Evolutionary conservation across 2,888 invertebrate genomes (phyloP), one percentile per base, ranked within the genome.

Genomic region (Sympetrum striolatum): DNA sequence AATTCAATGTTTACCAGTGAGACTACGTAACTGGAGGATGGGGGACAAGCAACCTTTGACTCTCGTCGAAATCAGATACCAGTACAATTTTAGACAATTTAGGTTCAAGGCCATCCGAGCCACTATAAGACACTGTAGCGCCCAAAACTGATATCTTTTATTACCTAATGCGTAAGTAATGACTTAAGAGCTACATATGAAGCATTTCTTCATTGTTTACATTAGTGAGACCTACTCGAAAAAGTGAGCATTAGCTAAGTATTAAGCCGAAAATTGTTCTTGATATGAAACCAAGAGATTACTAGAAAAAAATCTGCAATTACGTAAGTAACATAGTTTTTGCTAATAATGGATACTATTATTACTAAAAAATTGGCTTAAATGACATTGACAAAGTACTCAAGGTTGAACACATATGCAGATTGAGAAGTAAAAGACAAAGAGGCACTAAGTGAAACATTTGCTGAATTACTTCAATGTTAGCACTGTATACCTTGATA

Each of bases 1-100:
- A n/a, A 35, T 37, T 60, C 35, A 37, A 22, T 86, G 86, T 86
- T 86, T 86, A 86, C 86, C 60, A 60, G 18, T 18, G 22, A 35
- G 35, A n/a, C 86, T 58, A 82, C 0, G 35, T 37, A 12, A 64
- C 8, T 58, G 60, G 37, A 64, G 86, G 60, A 39, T 60, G 31
- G 60, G 86, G 86, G 53, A 58, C n/a, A 48, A 35, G 60, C 37
- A 60, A 86, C 86, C 86, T 86, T 86, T 86, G 86, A 37, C 86
- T 86, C 58, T n/a, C 8, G 22, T n/a, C 60, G 37, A 86, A 64
- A 86, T 86, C 60, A 60, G 86, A 86, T 86, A 86, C 35, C 86
- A 86, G 37, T 31, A 60, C 60, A 35, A 31, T 86, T 86, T 86
- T 64, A 37, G 86, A 37, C 86, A 35, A 86, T 48, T 18, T 35